Evolutionary conservation across 2,113 vertebrate genomes (phyloP).

Genomic region (Clarias batrachus): DNA sequence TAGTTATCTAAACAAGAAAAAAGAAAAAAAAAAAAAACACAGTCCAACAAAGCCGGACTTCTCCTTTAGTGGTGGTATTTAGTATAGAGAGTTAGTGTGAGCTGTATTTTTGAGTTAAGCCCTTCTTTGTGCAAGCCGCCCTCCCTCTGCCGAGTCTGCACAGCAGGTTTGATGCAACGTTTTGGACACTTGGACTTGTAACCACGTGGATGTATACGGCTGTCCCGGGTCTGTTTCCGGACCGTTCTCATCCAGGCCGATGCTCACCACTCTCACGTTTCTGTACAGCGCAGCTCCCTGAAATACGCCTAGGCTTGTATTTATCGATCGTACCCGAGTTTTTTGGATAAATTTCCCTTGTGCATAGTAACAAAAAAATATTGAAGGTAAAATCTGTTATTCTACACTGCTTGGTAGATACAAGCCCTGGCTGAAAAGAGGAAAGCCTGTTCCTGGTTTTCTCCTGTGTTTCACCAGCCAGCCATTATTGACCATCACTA

Average conservation of each 20-base stretch:
- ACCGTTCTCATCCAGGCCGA: slow-evolving; percentile 73
- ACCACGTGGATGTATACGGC: slow-evolving; percentile 55
- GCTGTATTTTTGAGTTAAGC: slow-evolving; percentile 47
- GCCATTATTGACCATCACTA: slow-evolving; percentile 41
- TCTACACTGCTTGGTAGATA: slow-evolving; percentile 1
- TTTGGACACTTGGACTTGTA: slow-evolving; percentile 53
- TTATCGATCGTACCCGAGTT: neutral
- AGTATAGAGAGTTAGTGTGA: slow-evolving; percentile 52
- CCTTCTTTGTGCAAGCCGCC: slow-evolving; percentile 35
- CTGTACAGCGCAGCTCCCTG: slow-evolving; percentile 26
- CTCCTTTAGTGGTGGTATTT: slow-evolving; percentile 55
- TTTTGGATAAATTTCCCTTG: slow-evolving; percentile 8
- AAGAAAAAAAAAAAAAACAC: slow-evolving; percentile 52
- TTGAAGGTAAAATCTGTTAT: neutral
- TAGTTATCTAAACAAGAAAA: slow-evolving; percentile 67
- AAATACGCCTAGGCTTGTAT: slow-evolving; percentile 5
- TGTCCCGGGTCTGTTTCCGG: slow-evolving; percentile 74
- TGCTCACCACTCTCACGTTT: slow-evolving; percentile 28
- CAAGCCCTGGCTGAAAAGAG: slow-evolving; percentile 27
- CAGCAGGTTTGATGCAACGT: slow-evolving; percentile 62
- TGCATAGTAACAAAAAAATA: slow-evolving; percentile 6
- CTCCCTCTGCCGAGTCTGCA: slow-evolving; percentile 51
- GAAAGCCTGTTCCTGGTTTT: slow-evolving; percentile 22
- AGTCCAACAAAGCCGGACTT: slow-evolving; percentile 43
- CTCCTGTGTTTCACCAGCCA: slow-evolving; percentile 62